Evolutionary conservation across 1,140 invertebrate species (phyloP).

Genomic region (Camponotus floridanus): DNA sequence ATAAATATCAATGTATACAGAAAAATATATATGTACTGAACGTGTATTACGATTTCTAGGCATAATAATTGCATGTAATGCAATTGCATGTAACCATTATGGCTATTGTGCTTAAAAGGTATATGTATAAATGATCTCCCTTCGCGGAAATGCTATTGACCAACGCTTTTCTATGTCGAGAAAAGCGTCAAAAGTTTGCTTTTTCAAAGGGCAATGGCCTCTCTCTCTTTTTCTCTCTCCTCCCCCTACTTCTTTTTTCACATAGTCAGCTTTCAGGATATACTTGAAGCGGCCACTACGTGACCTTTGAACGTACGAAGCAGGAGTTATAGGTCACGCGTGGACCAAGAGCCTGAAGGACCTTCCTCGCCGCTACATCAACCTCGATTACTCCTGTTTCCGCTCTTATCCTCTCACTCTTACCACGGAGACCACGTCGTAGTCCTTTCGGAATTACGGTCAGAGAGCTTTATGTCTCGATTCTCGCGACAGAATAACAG

Average conservation of each 20-base stretch:
- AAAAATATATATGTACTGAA: not conserved
- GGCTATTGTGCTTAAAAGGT: conserved; percentile 5
- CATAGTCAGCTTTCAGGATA: conserved; percentile 41
- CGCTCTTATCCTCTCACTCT: conserved; percentile 24
- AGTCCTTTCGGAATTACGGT: conserved; percentile 46
- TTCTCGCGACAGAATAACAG: conserved; percentile 54
- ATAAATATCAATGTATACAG: not conserved
- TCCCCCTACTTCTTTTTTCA: not conserved
- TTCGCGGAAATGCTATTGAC: conserved; percentile 10
- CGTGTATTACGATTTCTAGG: too few species aligned
- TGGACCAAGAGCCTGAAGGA: conserved; percentile 34
- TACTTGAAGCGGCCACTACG: conserved; percentile 48
- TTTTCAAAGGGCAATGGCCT: not conserved
- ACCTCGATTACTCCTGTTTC: conserved; percentile 57
- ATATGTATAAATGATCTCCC: not conserved
- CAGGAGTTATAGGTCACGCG: conserved; percentile 41
- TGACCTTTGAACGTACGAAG: conserved; percentile 56
- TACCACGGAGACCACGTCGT: conserved; percentile 6
- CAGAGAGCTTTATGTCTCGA: conserved; percentile 48
- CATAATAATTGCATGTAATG: not conserved
- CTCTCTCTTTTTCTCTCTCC: not conserved
- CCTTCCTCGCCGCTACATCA: conserved; percentile 47
- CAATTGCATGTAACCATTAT: not conserved
- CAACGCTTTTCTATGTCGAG: not conserved
- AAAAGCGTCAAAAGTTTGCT: conserved; percentile 52